Conservation (phyloP, 1,140 invertebrate genomes). For the Thalassaphorura encarpata region DNA sequence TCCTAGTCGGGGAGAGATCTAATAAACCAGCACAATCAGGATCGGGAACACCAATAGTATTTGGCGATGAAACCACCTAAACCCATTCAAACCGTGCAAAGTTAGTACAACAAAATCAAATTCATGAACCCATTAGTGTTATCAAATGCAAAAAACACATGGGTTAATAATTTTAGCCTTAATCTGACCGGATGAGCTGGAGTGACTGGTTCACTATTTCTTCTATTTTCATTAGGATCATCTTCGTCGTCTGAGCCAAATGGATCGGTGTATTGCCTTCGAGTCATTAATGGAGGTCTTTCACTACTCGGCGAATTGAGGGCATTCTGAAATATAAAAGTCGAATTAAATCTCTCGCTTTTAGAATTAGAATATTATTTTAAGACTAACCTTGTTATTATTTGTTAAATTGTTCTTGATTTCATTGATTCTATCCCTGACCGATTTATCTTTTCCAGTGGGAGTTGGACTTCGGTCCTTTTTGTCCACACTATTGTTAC, state of each 20-base stretch:
- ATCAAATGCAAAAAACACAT: too few relatives aligned
- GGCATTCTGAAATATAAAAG: neutral
- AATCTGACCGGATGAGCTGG: constrained; percentile 13
- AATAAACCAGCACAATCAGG: constrained; percentile 36
- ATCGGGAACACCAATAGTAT: constrained; percentile 29
- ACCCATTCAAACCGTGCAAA: too few relatives aligned
- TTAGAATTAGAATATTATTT: constrained; percentile 7
- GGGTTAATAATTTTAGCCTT: neutral
- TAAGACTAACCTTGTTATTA: constrained; percentile 30
- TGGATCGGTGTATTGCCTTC: constrained; percentile 75
- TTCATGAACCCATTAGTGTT: too few relatives aligned
- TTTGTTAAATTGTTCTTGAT: constrained; percentile 28
- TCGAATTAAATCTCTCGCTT: neutral
- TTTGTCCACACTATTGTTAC: too few relatives aligned
- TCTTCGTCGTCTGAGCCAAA: constrained; percentile 86
- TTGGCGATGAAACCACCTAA: too few relatives aligned
- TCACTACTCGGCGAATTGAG: neutral
- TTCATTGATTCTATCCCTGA: constrained; percentile 26
- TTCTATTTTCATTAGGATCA: constrained; percentile 42
- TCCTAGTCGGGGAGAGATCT: constrained; percentile 37
- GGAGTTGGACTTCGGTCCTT: constrained; percentile 15
- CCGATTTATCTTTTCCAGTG: constrained; percentile 14
- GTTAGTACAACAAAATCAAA: neutral
- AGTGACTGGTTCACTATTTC: constrained; percentile 23
- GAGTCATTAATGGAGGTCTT: constrained; percentile 56